phyloP scores from a whole-genome alignment of 1,140 invertebrate species.

The Diorhabda carinulata region DNA sequence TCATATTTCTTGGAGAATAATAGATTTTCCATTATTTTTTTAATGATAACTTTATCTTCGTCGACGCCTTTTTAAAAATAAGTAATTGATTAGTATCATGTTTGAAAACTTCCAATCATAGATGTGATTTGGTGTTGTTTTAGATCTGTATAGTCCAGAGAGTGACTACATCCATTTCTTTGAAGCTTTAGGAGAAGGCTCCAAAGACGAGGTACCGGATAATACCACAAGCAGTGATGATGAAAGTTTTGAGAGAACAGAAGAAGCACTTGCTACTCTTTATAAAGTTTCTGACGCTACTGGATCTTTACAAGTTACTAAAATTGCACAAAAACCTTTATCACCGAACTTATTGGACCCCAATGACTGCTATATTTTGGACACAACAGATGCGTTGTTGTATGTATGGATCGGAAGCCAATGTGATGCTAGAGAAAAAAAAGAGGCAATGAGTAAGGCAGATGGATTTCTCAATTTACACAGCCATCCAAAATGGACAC shows the following conservation, averaged over 20 bases:
- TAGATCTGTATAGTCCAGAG: slow-evolving; percentile 63
- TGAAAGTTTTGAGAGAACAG: slow-evolving; percentile 55
- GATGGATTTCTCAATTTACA: slow-evolving; percentile 66
- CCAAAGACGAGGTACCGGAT: slow-evolving; percentile 62
- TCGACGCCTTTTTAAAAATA: no score
- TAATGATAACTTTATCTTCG: no score
- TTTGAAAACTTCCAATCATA: no score
- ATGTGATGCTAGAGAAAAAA: slow-evolving; percentile 71
- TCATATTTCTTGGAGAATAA: no score
- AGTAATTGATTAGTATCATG: no score
- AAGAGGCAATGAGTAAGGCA: slow-evolving; percentile 72
- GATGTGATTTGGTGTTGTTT: slow-evolving; percentile 9
- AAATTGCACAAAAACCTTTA: slow-evolving; percentile 64
- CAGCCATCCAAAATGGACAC: slow-evolving; percentile 76
- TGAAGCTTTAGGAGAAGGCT: slow-evolving; percentile 66
- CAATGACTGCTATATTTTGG: slow-evolving; percentile 79
- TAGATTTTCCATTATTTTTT: no score
- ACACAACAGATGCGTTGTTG: slow-evolving; percentile 74
- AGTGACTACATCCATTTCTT: slow-evolving; percentile 67
- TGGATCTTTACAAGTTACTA: slow-evolving; percentile 62
- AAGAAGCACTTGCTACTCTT: slow-evolving; percentile 57
- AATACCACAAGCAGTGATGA: slow-evolving; percentile 67
- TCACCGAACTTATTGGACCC: slow-evolving; percentile 69
- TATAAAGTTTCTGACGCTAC: slow-evolving; percentile 69
- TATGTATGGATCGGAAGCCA: slow-evolving; percentile 84